Conservation (phyloP, 2,797 vertebrate genomes). For the Aselliscus stoliczkanus region DNA sequence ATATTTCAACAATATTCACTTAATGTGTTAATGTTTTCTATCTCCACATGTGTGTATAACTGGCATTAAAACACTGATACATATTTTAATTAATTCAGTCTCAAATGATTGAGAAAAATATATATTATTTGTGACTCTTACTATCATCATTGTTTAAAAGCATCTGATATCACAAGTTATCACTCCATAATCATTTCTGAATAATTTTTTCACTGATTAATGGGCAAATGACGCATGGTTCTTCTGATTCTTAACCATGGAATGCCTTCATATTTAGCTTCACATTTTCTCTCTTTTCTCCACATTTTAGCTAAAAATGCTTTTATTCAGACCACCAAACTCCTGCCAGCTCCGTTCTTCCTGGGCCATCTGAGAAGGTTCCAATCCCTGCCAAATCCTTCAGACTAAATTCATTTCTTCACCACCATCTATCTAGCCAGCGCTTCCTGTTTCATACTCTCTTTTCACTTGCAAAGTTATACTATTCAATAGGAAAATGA, state of each 20-base stretch:
- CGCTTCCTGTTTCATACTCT: conserved; percentile 31
- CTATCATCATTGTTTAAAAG: background rate
- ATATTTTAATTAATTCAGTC: background rate
- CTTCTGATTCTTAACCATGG: background rate
- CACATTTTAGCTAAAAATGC: background rate
- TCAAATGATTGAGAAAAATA: background rate
- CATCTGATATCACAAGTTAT: background rate
- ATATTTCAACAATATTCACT: background rate
- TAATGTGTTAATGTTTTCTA: background rate
- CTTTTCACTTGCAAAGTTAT: conserved; percentile 60
- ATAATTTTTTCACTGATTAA: background rate
- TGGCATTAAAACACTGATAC: background rate
- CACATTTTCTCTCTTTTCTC: background rate
- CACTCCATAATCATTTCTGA: background rate
- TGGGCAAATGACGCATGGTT: background rate
- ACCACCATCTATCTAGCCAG: conserved; percentile 24
- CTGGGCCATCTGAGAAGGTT: background rate
- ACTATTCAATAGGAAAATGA: conserved; percentile 60
- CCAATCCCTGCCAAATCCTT: conserved; percentile 20
- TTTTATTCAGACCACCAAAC: conserved; percentile 25
- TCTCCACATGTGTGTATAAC: background rate
- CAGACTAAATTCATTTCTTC: conserved; percentile 54
- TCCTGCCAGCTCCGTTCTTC: conserved; percentile 33
- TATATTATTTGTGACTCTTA: background rate
- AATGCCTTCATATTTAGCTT: background rate